A percentile compares a stretch with the other conserved stretches of the same genome.
phyloP scores from a whole-genome alignment of 1,140 invertebrate species.

The Polypedilum vanderplanki region DNA sequence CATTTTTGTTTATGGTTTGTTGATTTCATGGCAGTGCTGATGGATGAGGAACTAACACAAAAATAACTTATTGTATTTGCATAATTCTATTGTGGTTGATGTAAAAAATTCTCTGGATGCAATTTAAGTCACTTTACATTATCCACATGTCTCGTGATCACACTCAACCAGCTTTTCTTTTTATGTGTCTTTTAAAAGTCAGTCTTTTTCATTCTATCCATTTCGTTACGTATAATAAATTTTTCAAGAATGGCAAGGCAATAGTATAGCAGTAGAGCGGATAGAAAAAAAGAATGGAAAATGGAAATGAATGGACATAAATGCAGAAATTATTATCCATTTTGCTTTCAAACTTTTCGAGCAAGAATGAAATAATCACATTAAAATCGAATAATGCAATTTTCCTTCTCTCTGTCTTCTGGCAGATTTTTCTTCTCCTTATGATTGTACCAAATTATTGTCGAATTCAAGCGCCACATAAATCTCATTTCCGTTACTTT shows the following conservation, averaged over 20 bases:
- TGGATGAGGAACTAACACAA: too few species aligned
- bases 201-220: not conserved
- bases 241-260: not conserved
- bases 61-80: too few species aligned
- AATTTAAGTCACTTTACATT: too few species aligned
- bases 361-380: slow-evolving; percentile 25
- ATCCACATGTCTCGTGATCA: too few species aligned
- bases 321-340: slow-evolving; percentile 19
- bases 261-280: not conserved
- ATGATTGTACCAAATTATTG: not conserved
- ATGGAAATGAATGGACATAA: slow-evolving; percentile 13
- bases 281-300: not conserved
- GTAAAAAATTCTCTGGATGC: too few species aligned
- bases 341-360: not conserved
- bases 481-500: not conserved
- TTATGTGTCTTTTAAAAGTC: too few species aligned
- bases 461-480: slow-evolving; percentile 16
- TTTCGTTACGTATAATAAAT: slow-evolving; percentile 13
- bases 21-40: too few species aligned
- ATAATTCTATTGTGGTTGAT: too few species aligned
- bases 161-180: too few species aligned
- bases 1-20: too few species aligned
- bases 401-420: not conserved
- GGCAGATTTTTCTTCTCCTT: not conserved
- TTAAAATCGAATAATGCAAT: slow-evolving; percentile 27